Conservation (phyloP, 2,113 vertebrate species). For the Triplophysa rosa region DNA sequence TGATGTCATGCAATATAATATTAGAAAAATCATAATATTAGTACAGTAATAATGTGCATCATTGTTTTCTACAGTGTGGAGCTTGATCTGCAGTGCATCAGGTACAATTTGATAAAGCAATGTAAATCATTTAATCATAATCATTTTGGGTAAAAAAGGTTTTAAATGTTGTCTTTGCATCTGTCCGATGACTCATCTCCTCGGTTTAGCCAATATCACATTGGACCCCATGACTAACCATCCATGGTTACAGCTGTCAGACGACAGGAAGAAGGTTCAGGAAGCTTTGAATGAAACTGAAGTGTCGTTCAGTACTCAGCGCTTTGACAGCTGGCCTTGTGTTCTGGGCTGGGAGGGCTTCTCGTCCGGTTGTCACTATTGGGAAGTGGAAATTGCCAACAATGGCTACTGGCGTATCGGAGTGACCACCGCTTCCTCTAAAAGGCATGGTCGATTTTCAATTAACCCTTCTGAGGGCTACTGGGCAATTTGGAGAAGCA, state of each 20-base stretch:
- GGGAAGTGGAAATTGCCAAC: conserved; percentile 59
- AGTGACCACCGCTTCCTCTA: conserved; percentile 47
- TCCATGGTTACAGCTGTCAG: conserved; percentile 55
- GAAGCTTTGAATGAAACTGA: conserved; percentile 34
- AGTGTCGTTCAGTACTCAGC: conserved; percentile 35
- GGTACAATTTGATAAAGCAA: conserved; percentile 30
- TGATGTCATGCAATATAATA: neutral
- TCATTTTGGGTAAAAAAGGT: neutral
- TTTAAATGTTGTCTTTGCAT: neutral
- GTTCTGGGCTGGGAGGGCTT: conserved; percentile 55
- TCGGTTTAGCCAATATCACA: conserved; percentile 46
- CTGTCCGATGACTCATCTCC: neutral
- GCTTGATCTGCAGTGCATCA: conserved; percentile 55
- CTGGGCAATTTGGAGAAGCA: conserved; percentile 58
- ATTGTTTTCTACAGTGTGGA: conserved; percentile 50
- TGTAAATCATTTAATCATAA: neutral
- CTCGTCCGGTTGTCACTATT: conserved; percentile 55
- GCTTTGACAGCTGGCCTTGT: conserved; percentile 57
- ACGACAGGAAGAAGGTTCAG: conserved; percentile 50
- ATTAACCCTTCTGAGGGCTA: conserved; percentile 53
- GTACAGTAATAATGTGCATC: neutral
- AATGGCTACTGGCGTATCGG: conserved; percentile 60
- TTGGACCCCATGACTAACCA: conserved; percentile 62
- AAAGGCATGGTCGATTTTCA: conserved; percentile 46
- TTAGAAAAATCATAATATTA: neutral